Evolutionary conservation across 2,888 invertebrate genomes (phyloP).

Genomic region (Ectropis crepuscularia): DNA sequence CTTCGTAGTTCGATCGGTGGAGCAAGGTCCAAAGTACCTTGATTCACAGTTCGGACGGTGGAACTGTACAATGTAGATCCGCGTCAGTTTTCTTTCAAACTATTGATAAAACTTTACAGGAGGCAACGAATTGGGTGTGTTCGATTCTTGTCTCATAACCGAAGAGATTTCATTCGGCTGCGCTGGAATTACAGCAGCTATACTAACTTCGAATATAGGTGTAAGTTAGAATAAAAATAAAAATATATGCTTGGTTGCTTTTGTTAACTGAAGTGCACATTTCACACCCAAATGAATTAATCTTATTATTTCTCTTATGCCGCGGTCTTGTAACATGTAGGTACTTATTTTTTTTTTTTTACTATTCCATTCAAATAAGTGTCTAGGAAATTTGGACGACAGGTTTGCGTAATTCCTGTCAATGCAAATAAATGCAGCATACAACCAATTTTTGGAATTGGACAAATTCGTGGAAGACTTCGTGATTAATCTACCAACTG

Average conservation of each 20-base stretch:
- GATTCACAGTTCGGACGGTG: too few relatives aligned
- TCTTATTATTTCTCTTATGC: neutral
- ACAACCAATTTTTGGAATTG: too few relatives aligned
- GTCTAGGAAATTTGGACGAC: too few relatives aligned
- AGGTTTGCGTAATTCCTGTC: too few relatives aligned
- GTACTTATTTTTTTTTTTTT: neutral
- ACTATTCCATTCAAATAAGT: too few relatives aligned
- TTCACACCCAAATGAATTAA: neutral
- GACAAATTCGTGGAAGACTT: too few relatives aligned
- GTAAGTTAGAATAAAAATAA: constrained; percentile 52
- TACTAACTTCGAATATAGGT: constrained; percentile 56
- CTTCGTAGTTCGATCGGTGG: too few relatives aligned
- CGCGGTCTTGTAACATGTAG: neutral
- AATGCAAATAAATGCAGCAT: too few relatives aligned
- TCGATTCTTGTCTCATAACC: constrained; percentile 64
- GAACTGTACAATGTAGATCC: too few relatives aligned
- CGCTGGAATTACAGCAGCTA: constrained; percentile 79
- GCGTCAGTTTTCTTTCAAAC: neutral
- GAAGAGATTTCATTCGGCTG: constrained; percentile 86
- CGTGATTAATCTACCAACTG: too few relatives aligned
- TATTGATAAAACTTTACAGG: constrained; percentile 57
- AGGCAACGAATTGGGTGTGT: constrained; percentile 83
- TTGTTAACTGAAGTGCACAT: neutral
- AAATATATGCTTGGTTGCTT: constrained; percentile 4
- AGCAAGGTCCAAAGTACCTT: too few relatives aligned